Evolutionary conservation across 2,113 vertebrate species (phyloP).

Genomic region (Azemiops feae): DNA sequence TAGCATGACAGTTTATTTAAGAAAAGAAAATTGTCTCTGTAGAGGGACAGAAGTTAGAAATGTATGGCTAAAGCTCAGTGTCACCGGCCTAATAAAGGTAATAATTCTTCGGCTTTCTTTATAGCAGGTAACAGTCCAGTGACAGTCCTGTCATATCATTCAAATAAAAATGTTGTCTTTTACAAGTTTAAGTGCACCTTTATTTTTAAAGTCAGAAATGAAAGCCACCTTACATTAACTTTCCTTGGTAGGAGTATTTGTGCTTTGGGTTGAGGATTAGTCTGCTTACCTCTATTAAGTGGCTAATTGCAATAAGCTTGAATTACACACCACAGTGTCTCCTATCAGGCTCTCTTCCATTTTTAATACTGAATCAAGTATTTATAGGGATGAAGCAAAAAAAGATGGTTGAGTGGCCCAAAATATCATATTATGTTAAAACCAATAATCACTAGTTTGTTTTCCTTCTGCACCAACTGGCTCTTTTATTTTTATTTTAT

Average conservation of each 20-base stretch:
- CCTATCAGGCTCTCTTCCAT: slow-evolving; percentile 2
- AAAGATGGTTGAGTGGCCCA: not conserved
- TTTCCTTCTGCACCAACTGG: not conserved
- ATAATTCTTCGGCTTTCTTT: slow-evolving; percentile 91
- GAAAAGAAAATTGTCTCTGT: slow-evolving; percentile 99
- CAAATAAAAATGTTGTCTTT: slow-evolving; percentile 84
- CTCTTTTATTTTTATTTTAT: not conserved
- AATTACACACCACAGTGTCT: slow-evolving; percentile 22
- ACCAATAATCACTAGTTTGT: slow-evolving; percentile 56
- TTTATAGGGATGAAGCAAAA: not conserved
- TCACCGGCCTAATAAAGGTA: slow-evolving; percentile 94
- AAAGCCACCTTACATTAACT: slow-evolving; percentile 67
- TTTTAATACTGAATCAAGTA: not conserved
- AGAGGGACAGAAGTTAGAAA: slow-evolving; percentile 89
- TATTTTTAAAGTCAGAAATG: slow-evolving; percentile 73
- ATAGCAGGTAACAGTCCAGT: slow-evolving; percentile 84
- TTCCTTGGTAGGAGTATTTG: slow-evolving; percentile 57
- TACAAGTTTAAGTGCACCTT: slow-evolving; percentile 81
- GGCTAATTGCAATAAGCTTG: slow-evolving; percentile 47
- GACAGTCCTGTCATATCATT: slow-evolving; percentile 81
- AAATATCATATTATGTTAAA: slow-evolving; percentile 52
- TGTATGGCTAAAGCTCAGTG: slow-evolving; percentile 90
- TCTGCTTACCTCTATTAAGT: slow-evolving; percentile 34
- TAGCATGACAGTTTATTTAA: slow-evolving; percentile 99
- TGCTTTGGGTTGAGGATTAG: slow-evolving; percentile 52